phyloP scores from a whole-genome alignment of 2,113 vertebrate species.

The Daboia siamensis region DNA sequence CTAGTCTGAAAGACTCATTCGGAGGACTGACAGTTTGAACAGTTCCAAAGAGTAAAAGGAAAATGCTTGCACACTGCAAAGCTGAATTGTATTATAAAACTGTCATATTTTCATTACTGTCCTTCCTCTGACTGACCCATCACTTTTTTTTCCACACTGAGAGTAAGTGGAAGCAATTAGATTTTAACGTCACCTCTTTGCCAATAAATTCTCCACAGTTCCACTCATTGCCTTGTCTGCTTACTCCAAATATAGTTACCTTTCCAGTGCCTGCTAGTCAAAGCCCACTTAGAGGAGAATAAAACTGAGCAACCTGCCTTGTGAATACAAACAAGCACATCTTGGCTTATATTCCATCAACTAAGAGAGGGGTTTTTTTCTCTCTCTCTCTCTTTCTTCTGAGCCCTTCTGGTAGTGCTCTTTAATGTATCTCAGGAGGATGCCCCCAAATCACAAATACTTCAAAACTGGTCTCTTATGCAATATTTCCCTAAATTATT shows the following conservation, averaged over 20 bases:
- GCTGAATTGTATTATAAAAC: slow-evolving; percentile 17
- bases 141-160: not conserved
- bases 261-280: not conserved
- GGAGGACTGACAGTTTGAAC: not conserved
- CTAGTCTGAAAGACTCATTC: not conserved
- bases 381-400: not conserved
- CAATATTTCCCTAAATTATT: not conserved
- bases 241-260: slow-evolving; percentile 24
- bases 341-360: not conserved
- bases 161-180: slow-evolving; percentile 31
- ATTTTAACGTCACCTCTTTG: slow-evolving; percentile 19
- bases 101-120: slow-evolving; percentile 7
- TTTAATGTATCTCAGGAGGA: slow-evolving; percentile 6
- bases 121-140: slow-evolving; percentile 21
- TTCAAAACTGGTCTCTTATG: not conserved
- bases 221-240: not conserved
- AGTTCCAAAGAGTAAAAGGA: not conserved
- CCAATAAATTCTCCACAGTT: slow-evolving; percentile 16
- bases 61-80: not conserved
- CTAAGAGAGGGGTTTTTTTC: not conserved
- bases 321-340: slow-evolving; percentile 6
- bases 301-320: slow-evolving; percentile 7
- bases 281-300: slow-evolving; percentile 22
- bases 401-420: not conserved
- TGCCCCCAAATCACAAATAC: not conserved